Evolutionary conservation across 2,113 vertebrate genomes (phyloP).

Genomic region (Zapornia atra): DNA sequence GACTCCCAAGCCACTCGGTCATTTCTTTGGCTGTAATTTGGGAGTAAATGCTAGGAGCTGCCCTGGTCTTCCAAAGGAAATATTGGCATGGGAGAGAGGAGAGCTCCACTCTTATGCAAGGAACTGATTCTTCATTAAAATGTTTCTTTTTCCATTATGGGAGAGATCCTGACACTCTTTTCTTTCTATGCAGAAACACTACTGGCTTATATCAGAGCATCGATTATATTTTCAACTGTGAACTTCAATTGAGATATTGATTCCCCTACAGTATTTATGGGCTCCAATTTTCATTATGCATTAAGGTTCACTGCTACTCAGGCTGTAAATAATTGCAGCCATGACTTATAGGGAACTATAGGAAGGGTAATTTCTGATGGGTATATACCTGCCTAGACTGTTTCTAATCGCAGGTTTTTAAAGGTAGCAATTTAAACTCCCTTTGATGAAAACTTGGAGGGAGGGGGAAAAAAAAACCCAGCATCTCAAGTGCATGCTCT

Average conservation of each 20-base stretch:
- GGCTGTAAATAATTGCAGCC: neutral
- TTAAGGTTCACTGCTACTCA: constrained; percentile 3
- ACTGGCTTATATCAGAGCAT: neutral
- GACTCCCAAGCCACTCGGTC: neutral
- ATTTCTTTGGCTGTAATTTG: neutral
- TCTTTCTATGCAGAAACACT: neutral
- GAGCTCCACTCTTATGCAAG: neutral
- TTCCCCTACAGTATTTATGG: constrained; percentile 13
- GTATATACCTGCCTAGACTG: neutral
- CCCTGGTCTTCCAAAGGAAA: neutral
- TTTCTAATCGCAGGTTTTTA: neutral
- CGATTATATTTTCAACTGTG: constrained; percentile 4
- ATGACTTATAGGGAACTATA: neutral
- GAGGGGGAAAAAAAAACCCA: neutral
- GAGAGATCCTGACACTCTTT: neutral
- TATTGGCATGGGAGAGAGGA: neutral
- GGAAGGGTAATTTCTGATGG: neutral
- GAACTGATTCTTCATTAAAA: neutral
- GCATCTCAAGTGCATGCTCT: neutral
- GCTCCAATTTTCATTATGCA: constrained; percentile 12
- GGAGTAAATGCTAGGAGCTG: neutral
- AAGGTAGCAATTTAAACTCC: neutral
- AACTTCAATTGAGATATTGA: constrained; percentile 6
- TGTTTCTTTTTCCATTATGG: neutral
- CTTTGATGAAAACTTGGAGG: neutral